phyloP scores from a whole-genome alignment of 2,888 invertebrate genomes.

The Calameuta idolon region DNA sequence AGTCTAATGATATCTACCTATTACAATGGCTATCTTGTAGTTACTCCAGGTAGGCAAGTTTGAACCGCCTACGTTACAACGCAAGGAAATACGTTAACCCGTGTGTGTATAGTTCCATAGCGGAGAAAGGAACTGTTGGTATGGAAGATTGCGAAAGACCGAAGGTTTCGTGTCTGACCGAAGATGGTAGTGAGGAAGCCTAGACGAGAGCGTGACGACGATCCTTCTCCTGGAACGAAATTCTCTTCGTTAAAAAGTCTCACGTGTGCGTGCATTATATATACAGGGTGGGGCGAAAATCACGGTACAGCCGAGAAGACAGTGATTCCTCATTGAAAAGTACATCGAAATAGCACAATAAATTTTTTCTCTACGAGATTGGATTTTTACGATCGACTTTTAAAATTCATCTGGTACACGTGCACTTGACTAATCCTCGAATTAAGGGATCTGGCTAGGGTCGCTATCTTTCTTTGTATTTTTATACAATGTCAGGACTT shows the following conservation, averaged over 20 bases:
- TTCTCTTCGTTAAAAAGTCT: not conserved
- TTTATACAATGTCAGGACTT: too few species aligned
- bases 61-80: constrained; percentile 11
- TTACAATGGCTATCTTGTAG: not conserved
- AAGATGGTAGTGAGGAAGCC: constrained; percentile 44
- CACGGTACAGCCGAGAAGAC: too few species aligned
- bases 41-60: not conserved
- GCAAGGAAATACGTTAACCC: constrained; percentile 36
- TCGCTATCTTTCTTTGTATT: too few species aligned
- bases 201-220: not conserved
- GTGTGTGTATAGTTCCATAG: constrained; percentile 21
- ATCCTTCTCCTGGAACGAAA: not conserved
- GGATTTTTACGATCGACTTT: too few species aligned
- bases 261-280: not conserved
- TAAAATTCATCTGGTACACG: too few species aligned
- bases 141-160: constrained; percentile 40
- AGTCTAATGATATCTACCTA: not conserved
- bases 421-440: too few species aligned
- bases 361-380: too few species aligned
- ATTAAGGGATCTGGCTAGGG: too few species aligned
- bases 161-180: constrained; percentile 34
- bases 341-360: too few species aligned
- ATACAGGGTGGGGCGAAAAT: not conserved
- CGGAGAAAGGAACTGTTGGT: constrained; percentile 36
- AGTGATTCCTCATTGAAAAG: too few species aligned